A percentile compares a stretch with the other conserved stretches of the same genome.
phyloP scores from a whole-genome alignment of 2,888 invertebrate genomes.

The Cheiracanthium punctorium region DNA sequence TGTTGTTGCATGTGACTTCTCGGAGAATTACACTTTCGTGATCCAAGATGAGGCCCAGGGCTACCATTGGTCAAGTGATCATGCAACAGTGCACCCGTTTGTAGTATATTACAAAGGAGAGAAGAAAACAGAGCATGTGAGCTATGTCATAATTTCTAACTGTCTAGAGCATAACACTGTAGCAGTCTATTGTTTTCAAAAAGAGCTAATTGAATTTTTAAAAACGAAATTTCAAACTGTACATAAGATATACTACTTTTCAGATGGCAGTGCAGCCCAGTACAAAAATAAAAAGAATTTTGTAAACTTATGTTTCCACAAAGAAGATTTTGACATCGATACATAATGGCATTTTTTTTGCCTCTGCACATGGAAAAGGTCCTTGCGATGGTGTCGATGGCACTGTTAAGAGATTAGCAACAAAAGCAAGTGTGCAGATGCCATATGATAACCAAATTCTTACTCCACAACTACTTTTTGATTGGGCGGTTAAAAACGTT shows the following conservation, averaged over 20 bases:
- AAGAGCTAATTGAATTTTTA: not conserved
- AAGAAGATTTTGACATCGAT: slow-evolving; percentile 51
- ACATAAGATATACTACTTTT: not conserved
- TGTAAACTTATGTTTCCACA: slow-evolving; percentile 70
- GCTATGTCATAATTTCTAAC: not conserved
- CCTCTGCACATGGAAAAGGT: slow-evolving; percentile 73
- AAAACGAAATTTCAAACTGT: not conserved
- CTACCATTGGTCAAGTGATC: not conserved
- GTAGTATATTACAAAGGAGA: slow-evolving; percentile 18
- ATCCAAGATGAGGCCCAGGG: not conserved
- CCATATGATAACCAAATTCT: slow-evolving; percentile 42
- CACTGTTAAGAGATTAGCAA: not conserved
- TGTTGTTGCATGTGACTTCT: slow-evolving; percentile 1
- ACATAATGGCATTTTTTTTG: slow-evolving; percentile 73
- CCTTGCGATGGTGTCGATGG: slow-evolving; percentile 64
- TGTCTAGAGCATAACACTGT: slow-evolving; percentile 15
- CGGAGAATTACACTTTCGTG: not conserved
- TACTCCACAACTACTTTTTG: not conserved
- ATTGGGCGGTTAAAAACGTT: slow-evolving; percentile 6
- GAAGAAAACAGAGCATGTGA: slow-evolving; percentile 2
- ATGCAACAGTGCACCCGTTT: slow-evolving; percentile 1
- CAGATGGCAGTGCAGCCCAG: slow-evolving; percentile 69
- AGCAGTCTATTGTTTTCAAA: slow-evolving; percentile 8
- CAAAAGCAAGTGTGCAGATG: slow-evolving; percentile 34
- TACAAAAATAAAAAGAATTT: slow-evolving; percentile 72